Conservation (phyloP, 2,888 invertebrate genomes). For the Phytoseiulus persimilis region DNA sequence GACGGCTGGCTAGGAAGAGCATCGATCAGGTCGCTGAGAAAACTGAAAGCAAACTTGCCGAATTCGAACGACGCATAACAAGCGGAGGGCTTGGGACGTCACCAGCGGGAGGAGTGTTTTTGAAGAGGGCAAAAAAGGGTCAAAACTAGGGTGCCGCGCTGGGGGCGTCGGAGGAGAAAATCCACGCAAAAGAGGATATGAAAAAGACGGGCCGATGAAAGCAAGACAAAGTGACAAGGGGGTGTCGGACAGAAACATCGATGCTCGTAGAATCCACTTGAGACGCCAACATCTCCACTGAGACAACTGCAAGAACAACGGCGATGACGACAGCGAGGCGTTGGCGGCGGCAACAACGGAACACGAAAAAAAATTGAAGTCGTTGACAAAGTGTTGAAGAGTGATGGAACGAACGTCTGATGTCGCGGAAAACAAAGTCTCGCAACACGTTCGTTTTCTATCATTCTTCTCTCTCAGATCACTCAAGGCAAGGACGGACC, state of each 20-base stretch:
- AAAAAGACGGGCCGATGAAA: background rate
- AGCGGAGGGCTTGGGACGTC: background rate
- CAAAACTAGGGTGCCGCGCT: background rate
- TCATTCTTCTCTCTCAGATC: background rate
- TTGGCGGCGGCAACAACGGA: background rate
- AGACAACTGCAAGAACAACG: background rate
- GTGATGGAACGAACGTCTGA: background rate
- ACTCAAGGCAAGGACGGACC: no score
- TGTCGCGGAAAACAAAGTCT: background rate
- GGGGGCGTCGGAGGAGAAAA: background rate
- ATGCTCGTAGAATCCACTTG: background rate
- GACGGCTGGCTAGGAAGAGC: background rate
- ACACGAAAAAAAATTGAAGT: slow-evolving; percentile 5
- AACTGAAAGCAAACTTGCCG: background rate
- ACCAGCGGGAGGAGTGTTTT: background rate
- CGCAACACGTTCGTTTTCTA: background rate
- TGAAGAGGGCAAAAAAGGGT: background rate
- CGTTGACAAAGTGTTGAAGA: background rate
- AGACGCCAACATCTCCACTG: background rate
- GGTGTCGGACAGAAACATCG: slow-evolving; percentile 5
- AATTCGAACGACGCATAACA: background rate
- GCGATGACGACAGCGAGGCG: background rate
- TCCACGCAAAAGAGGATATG: background rate
- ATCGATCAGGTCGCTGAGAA: background rate
- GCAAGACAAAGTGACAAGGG: background rate